Evolutionary conservation across 2,797 vertebrate genomes (phyloP).

Genomic region (Sebastes steindachneri): DNA sequence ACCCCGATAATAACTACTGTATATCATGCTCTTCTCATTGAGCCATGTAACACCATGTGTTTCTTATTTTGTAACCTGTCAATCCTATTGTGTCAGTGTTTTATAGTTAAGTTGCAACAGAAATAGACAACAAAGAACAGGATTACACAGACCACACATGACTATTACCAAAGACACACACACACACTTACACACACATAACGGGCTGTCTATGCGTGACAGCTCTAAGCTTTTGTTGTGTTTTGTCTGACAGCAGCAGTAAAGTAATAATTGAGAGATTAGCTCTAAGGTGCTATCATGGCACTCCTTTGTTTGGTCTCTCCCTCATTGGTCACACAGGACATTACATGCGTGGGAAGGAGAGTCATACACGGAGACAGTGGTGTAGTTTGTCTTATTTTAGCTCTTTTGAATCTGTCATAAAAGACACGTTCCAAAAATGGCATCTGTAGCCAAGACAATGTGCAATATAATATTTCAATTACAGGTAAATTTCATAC

Average conservation of each 20-base stretch:
- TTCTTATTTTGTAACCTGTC: constrained; percentile 56
- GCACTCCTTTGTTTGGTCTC: constrained; percentile 79
- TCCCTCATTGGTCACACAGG: constrained; percentile 48
- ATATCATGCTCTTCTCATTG: constrained; percentile 20
- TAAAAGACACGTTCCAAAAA: neutral
- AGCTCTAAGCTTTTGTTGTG: constrained; percentile 78
- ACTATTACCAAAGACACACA: constrained; percentile 63
- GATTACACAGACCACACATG: constrained; percentile 69
- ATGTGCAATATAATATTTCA: fast-evolving
- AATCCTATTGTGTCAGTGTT: constrained; percentile 47
- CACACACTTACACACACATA: constrained; percentile 47
- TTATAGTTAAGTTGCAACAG: constrained; percentile 61
- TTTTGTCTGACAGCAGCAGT: constrained; percentile 76
- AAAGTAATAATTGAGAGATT: constrained; percentile 83
- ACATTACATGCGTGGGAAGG: constrained; percentile 50
- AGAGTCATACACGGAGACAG: constrained; percentile 30
- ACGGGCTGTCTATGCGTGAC: constrained; percentile 60
- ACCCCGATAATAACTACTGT: constrained; percentile 3
- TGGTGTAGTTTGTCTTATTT: constrained; percentile 12
- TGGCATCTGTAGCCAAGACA: neutral
- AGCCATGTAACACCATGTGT: constrained; percentile 17
- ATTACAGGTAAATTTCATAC: neutral
- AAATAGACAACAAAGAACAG: constrained; percentile 63
- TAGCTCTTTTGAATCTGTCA: neutral
- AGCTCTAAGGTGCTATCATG: constrained; percentile 72